phyloP scores from a whole-genome alignment of 2,113 vertebrate genomes.

The Paramormyrops kingsleyae region DNA sequence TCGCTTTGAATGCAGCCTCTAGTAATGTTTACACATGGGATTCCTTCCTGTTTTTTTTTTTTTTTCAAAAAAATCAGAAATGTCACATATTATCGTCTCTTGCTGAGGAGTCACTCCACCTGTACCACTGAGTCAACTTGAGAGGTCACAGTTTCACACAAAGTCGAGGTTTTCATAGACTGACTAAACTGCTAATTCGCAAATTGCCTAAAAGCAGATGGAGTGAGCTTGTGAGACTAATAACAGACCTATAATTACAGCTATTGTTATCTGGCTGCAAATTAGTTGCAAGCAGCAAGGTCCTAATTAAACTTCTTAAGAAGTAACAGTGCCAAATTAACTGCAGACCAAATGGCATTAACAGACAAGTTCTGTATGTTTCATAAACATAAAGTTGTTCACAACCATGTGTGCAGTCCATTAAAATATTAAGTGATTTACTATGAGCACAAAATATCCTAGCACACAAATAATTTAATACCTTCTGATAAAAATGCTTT shows the following conservation, averaged over 20 bases:
- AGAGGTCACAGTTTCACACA: not conserved
- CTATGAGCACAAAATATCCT: not conserved
- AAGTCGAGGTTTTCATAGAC: not conserved
- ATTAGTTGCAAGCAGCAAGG: conserved; percentile 1
- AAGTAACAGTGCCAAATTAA: not conserved
- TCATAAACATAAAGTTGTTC: not conserved
- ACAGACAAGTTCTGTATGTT: not conserved
- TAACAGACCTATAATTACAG: not conserved
- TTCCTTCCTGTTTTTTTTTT: not conserved
- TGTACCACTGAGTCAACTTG: not conserved
- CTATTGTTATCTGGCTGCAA: conserved; percentile 1
- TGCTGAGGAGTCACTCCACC: not conserved
- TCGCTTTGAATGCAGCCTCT: not conserved
- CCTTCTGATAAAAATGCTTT: not conserved
- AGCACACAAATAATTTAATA: not conserved
- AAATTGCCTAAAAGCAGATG: not conserved
- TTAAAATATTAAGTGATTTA: not conserved
- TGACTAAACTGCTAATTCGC: not conserved
- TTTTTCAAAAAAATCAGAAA: not conserved
- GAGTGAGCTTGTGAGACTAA: not conserved
- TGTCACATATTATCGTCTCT: not conserved
- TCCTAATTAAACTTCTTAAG: conserved; percentile 1
- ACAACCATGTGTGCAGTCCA: not conserved
- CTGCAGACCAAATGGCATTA: not conserved
- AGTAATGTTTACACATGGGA: not conserved